Conservation (phyloP, 2,888 invertebrate genomes). For the Acronicta aceris region DNA sequence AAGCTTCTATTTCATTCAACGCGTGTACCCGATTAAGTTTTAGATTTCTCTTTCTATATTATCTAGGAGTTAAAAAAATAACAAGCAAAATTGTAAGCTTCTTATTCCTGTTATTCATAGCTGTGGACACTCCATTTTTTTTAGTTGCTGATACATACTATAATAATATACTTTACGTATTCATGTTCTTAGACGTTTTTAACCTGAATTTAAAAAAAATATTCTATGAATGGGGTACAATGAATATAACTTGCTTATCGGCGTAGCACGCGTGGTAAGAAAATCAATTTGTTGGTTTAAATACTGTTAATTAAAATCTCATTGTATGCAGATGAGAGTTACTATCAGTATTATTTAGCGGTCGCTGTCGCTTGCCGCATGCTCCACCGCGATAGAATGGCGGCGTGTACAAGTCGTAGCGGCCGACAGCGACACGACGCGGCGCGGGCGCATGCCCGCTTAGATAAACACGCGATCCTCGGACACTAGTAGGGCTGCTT, state of each 20-base stretch:
- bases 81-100: background rate
- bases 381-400: constrained; percentile 28
- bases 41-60: constrained; percentile 43
- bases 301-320: constrained; percentile 27
- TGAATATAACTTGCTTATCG: no score
- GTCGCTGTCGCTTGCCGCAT: constrained; percentile 41
- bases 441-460: constrained; percentile 51
- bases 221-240: no score
- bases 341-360: constrained; percentile 24
- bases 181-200: no score
- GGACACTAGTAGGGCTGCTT: constrained; percentile 45
- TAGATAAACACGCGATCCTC: constrained; percentile 62
- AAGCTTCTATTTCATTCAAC: constrained; percentile 34
- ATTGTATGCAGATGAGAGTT: constrained; percentile 46
- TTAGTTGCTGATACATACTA: no score
- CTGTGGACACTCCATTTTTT: no score
- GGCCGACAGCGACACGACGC: constrained; percentile 54
- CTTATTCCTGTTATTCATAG: no score
- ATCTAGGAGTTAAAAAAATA: background rate
- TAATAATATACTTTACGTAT: no score
- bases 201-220: no score
- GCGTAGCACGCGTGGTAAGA: constrained; percentile 1
- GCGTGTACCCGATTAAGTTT: constrained; percentile 22
- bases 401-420: constrained; percentile 44
- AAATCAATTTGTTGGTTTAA: background rate